phyloP scores from a whole-genome alignment of 53 echinoderm and acorn worm genomes.

The Mesocentrotus franciscanus region DNA sequence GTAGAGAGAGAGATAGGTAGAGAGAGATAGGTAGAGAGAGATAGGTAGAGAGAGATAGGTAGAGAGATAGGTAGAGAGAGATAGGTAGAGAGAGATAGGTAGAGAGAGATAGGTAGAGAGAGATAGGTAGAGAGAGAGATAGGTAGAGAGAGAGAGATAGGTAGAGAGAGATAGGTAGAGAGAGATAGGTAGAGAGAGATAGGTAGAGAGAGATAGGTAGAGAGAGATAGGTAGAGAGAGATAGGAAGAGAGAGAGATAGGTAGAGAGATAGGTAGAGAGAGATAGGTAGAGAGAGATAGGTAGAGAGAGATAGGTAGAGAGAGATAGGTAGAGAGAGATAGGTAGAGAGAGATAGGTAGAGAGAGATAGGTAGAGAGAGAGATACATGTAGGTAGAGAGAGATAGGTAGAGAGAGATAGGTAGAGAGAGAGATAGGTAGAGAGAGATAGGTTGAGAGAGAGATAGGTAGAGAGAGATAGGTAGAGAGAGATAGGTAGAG shows the following conservation, averaged over 20 bases:
- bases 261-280: too few species aligned
- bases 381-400: too few species aligned
- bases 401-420: too few species aligned
- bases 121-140: not conserved
- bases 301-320: not conserved
- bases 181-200: not conserved
- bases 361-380: too few species aligned
- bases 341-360: too few species aligned
- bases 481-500: not conserved
- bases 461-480: too few species aligned
- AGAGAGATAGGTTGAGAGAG: too few species aligned
- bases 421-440: too few species aligned
- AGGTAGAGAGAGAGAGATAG: not conserved
- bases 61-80: not conserved
- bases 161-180: not conserved
- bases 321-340: not conserved
- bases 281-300: not conserved
- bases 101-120: not conserved
- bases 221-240: not conserved
- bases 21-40: not conserved
- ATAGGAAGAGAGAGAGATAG: not conserved
- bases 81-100: not conserved
- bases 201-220: not conserved
- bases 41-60: too few species aligned
- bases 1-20: not conserved